These are phyloP conservation scores for Tipula lateralis DNA, from an alignment of 2,888 invertebrate species.

Conservation along the genomic window DNA sequence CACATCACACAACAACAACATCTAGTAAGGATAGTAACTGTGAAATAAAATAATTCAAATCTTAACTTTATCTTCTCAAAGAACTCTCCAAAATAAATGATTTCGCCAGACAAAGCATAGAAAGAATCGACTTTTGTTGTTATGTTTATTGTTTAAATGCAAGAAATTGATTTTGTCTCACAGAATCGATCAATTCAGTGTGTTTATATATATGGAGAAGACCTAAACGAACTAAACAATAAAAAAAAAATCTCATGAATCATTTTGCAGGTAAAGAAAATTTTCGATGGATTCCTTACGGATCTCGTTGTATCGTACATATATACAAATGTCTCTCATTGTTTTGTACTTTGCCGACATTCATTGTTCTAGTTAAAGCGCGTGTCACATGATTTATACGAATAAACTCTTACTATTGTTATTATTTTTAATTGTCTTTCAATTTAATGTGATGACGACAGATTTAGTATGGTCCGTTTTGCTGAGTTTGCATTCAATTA, in stretches of 20 bases:
- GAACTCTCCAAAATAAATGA: not conserved
- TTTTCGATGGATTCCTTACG: not conserved
- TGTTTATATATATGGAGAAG: not conserved
- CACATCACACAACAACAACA: not conserved
- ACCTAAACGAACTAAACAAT: constrained; percentile 7
- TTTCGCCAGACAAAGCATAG: not conserved
- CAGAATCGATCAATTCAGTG: not conserved
- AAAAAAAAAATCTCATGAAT: not conserved
- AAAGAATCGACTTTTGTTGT: not conserved
- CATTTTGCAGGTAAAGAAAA: not conserved
- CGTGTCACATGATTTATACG: constrained; percentile 4
- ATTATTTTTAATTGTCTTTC: not conserved
- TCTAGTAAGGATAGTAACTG: not conserved
- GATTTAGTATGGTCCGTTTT: not conserved
- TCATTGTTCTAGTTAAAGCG: constrained; percentile 24
- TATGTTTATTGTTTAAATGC: not conserved
- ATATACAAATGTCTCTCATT: not conserved
- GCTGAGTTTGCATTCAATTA: not conserved
- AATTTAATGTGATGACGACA: not conserved
- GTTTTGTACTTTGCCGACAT: not conserved
- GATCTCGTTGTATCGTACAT: not conserved
- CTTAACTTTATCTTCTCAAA: not conserved
- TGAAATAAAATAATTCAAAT: not conserved
- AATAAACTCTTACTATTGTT: not conserved
- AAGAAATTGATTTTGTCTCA: not conserved